Percentiles rank a stretch among this genome's conserved stretches.
phyloP scores from a whole-genome alignment of 2,797 vertebrate species.

The Eulemur coronatus region DNA sequence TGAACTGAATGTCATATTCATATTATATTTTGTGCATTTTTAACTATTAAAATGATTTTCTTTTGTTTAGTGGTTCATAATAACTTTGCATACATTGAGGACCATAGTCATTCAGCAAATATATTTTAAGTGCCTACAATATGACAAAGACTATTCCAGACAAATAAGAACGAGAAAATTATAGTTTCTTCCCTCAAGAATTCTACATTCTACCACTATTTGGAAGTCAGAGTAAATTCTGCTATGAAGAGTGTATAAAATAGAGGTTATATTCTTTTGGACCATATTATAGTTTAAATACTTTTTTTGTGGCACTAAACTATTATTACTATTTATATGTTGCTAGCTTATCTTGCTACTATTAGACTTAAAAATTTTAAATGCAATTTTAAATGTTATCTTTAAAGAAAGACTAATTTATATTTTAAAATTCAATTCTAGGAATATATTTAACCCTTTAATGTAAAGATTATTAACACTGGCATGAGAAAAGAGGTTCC shows the following conservation, averaged over 20 bases:
- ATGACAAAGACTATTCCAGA: background rate
- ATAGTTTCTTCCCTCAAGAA: background rate
- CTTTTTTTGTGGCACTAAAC: background rate
- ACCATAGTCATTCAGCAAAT: background rate
- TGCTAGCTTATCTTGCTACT: background rate
- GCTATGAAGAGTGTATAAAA: background rate
- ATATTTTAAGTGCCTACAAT: background rate
- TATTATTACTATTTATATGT: background rate
- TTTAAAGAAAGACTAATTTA: background rate
- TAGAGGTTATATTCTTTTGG: background rate
- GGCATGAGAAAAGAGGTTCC: background rate
- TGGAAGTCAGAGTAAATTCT: background rate
- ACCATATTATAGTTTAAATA: background rate
- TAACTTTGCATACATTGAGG: background rate
- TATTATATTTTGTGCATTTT: background rate
- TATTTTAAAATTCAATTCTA: constrained; percentile 7
- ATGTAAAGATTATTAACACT: background rate
- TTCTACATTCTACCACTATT: background rate
- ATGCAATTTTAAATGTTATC: background rate
- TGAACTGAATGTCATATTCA: background rate
- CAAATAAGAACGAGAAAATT: background rate
- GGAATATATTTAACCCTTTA: background rate
- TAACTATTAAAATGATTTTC: background rate
- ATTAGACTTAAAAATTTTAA: background rate
- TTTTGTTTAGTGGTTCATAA: background rate